Percentiles rank a stretch among this genome's conserved stretches.
Conservation (phyloP, 2,113 vertebrate genomes). For the Mungos mungo region DNA sequence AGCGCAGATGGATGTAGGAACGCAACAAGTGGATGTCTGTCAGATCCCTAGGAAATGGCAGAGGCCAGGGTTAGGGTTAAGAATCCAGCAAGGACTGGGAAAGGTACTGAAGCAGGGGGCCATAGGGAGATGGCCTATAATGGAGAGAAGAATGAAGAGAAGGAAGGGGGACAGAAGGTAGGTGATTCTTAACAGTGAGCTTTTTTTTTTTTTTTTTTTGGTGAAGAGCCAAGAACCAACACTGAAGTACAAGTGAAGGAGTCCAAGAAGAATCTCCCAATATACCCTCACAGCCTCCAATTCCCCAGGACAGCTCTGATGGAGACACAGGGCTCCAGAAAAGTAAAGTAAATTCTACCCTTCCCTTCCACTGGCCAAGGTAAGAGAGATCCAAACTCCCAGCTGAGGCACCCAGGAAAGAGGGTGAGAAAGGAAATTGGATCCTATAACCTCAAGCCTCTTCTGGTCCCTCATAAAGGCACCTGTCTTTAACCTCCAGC, state of each 20-base stretch:
- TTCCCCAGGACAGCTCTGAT: not conserved
- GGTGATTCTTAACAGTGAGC: not conserved
- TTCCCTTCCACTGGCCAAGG: not conserved
- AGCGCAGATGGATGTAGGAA: slow-evolving; percentile 91
- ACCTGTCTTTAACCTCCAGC: slow-evolving; percentile 90
- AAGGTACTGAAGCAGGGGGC: not conserved
- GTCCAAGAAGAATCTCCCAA: not conserved
- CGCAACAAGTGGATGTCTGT: slow-evolving; percentile 88
- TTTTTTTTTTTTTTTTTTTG: not conserved
- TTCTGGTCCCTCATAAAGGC: slow-evolving; percentile 57
- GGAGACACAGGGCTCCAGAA: not conserved
- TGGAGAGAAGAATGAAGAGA: not conserved
- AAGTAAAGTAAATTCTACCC: slow-evolving; percentile 7
- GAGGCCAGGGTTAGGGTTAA: not conserved
- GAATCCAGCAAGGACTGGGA: not conserved
- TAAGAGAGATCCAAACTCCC: not conserved
- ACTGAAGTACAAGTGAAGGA: not conserved
- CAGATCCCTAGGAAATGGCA: slow-evolving; percentile 84
- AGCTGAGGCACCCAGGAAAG: not conserved
- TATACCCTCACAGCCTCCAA: not conserved
- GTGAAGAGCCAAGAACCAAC: not conserved
- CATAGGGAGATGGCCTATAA: not conserved
- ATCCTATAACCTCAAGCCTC: not conserved
- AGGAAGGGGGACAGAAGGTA: not conserved
- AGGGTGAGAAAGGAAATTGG: not conserved